phyloP scores from a whole-genome alignment of 2,113 vertebrate species.

The Pholis gunnellus region DNA sequence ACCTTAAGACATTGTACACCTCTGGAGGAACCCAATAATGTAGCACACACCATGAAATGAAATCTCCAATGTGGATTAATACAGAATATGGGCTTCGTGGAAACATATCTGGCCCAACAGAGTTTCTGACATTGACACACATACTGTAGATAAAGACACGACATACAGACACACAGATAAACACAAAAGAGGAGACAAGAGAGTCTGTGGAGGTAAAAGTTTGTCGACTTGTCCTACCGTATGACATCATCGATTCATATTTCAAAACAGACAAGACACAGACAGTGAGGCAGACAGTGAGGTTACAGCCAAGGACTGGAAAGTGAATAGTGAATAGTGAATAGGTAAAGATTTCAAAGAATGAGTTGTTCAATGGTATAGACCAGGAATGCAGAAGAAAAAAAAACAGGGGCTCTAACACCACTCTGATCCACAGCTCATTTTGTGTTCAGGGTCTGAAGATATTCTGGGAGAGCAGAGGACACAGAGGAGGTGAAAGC shows the following conservation, averaged over 20 bases:
- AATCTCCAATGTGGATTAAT: background rate
- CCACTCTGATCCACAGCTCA: slow-evolving; percentile 5
- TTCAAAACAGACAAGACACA: slow-evolving; percentile 28
- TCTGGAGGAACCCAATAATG: background rate
- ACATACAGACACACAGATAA: background rate
- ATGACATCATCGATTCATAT: slow-evolving; percentile 21
- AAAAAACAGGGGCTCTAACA: slow-evolving; percentile 23
- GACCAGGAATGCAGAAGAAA: slow-evolving; percentile 17
- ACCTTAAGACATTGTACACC: background rate
- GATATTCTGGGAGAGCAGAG: slow-evolving; percentile 36
- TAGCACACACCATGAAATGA: background rate
- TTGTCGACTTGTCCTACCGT: background rate
- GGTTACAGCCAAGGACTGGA: slow-evolving; percentile 46
- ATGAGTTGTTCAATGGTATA: slow-evolving; percentile 2
- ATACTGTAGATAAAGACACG: background rate
- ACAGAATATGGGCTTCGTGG: background rate
- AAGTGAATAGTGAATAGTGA: background rate
- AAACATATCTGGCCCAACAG: background rate
- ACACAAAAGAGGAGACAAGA: background rate
- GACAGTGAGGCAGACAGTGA: slow-evolving; percentile 31
- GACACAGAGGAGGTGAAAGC: slow-evolving; percentile 35
- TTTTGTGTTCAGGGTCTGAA: slow-evolving; percentile 38
- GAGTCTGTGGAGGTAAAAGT: background rate
- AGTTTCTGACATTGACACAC: background rate
- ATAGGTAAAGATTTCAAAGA: slow-evolving; percentile 21